These are phyloP conservation scores for Aporrectodea caliginosa DNA, from an alignment of 1,140 invertebrate genomes.

Conservation along the genomic window DNA sequence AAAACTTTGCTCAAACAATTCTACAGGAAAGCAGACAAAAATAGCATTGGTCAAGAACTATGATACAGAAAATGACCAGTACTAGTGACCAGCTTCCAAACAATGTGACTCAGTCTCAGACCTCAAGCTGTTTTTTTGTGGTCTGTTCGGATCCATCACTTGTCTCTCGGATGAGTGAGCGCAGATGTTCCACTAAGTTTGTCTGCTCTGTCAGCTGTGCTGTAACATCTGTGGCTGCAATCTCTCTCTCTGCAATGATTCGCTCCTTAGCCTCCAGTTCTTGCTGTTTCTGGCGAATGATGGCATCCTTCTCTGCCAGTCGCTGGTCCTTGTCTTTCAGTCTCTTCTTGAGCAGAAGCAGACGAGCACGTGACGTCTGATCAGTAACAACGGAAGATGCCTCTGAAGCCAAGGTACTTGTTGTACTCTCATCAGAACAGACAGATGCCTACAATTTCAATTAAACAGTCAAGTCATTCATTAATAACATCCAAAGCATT, in stretches of 20 bases:
- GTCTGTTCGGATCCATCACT: conserved; percentile 4
- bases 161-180: neutral
- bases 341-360: neutral
- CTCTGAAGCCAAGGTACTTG: conserved; percentile 7
- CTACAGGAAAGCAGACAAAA: too few species aligned
- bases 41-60: too few species aligned
- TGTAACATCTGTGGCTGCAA: neutral
- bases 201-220: neutral
- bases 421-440: conserved; percentile 14
- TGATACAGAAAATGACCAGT: too few species aligned
- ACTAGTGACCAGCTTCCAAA: neutral
- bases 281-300: neutral
- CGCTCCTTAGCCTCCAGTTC: conserved; percentile 17
- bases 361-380: neutral
- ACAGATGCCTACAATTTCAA: conserved; percentile 15
- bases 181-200: neutral
- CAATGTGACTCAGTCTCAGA: neutral
- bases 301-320: neutral
- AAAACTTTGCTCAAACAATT: too few species aligned
- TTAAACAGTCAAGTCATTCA: too few species aligned
- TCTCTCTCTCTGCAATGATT: neutral
- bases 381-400: conserved; percentile 4
- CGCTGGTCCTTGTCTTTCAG: conserved; percentile 7
- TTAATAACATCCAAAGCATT: too few species aligned
- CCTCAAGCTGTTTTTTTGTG: neutral